Evolutionary conservation across 2,888 invertebrate genomes (phyloP).

Genomic region (Pimpla rufipes): DNA sequence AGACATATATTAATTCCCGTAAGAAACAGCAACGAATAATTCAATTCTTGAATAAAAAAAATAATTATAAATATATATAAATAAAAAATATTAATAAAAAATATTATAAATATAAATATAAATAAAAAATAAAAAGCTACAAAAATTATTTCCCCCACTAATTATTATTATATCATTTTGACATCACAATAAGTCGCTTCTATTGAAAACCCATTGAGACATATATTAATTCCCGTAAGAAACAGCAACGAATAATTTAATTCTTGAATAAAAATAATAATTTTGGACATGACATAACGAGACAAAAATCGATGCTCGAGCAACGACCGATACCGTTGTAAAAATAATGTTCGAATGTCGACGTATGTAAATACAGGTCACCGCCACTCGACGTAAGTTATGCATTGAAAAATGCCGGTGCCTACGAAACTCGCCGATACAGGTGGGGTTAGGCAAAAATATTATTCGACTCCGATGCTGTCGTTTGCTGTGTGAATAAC

Average conservation of each 20-base stretch:
- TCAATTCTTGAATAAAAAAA: background rate
- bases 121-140: too few relatives aligned
- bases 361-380: conserved; percentile 62
- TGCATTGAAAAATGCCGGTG: conserved; percentile 72
- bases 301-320: background rate
- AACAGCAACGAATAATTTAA: too few relatives aligned
- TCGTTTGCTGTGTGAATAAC: conserved; percentile 51
- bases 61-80: background rate
- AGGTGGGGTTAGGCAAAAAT: conserved; percentile 67
- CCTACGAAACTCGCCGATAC: conserved; percentile 74
- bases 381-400: conserved; percentile 71
- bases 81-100: too few relatives aligned
- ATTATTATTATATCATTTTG: too few relatives aligned
- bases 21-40: too few relatives aligned
- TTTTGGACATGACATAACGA: background rate
- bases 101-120: too few relatives aligned
- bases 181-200: too few relatives aligned
- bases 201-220: too few relatives aligned
- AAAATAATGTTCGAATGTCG: conserved; percentile 58
- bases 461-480: conserved; percentile 71
- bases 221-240: too few relatives aligned
- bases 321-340: conserved; percentile 48
- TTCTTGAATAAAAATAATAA: background rate
- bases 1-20: too few relatives aligned
- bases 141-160: too few relatives aligned